A percentile compares a stretch with the other conserved stretches of the same genome.
Conservation (phyloP, 1,140 invertebrate species). For the Neotoxoptera formosana region DNA sequence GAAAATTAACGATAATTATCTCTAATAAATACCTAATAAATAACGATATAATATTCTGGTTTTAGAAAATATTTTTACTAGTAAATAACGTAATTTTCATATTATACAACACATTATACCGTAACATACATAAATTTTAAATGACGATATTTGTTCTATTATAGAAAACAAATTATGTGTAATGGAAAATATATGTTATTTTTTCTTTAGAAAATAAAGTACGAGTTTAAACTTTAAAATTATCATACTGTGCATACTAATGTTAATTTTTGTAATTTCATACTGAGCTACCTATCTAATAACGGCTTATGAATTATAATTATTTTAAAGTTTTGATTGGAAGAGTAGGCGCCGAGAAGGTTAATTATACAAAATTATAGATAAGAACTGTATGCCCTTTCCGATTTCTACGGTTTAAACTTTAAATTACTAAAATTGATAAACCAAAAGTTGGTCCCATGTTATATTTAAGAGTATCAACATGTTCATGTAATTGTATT, state of each 20-base stretch:
- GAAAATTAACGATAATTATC: not conserved
- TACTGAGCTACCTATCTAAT: not conserved
- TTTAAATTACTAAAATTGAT: not conserved
- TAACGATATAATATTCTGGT: not conserved
- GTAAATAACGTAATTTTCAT: not conserved
- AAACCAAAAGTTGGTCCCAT: not conserved
- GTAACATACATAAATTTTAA: not conserved
- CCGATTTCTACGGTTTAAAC: not conserved
- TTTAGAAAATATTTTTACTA: not conserved
- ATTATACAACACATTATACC: not conserved
- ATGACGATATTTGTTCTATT: not conserved
- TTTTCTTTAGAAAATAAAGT: not conserved
- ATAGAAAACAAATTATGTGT: not conserved
- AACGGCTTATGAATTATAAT: not conserved
- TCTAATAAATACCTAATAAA: not conserved
- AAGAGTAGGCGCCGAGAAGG: not conserved
- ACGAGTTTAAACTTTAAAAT: not conserved
- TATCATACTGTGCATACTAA: not conserved
- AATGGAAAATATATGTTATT: not conserved
- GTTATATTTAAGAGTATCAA: not conserved
- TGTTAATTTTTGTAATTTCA: not conserved
- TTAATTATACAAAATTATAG: slow-evolving; percentile 21
- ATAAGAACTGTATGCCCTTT: not conserved
- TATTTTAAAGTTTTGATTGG: not conserved
- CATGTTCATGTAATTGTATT: not conserved